Percentiles rank a stretch among this genome's conserved stretches.
phyloP scores from a whole-genome alignment of 2,888 invertebrate genomes.

The Lasioglossum morio region DNA sequence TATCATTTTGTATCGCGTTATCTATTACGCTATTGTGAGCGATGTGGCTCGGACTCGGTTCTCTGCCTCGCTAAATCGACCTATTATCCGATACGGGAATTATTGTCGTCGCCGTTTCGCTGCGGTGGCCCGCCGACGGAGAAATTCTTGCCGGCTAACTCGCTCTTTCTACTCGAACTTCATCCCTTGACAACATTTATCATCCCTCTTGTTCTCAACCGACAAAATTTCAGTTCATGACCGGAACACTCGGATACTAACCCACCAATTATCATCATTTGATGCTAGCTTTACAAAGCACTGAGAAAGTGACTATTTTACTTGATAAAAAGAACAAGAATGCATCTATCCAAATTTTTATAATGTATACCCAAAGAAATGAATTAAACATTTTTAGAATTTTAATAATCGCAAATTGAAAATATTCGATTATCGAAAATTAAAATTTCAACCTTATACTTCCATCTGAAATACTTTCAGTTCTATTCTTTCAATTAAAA shows the following conservation, averaged over 20 bases:
- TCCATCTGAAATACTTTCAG: not conserved
- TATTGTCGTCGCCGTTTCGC: conserved; percentile 49
- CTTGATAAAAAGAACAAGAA: no score
- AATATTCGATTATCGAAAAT: no score
- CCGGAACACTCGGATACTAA: not conserved
- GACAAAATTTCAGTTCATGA: not conserved
- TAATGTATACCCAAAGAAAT: not conserved
- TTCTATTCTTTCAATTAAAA: not conserved
- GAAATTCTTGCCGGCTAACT: conserved; percentile 25
- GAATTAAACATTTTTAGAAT: not conserved
- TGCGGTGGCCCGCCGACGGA: conserved; percentile 35
- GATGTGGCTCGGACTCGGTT: conserved; percentile 46
- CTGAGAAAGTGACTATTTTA: no score
- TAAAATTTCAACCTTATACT: not conserved
- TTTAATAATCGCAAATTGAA: no score
- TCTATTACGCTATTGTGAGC: conserved; percentile 66
- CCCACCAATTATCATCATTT: no score
- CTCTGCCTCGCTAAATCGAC: conserved; percentile 60
- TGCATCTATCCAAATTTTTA: no score
- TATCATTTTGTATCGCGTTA: conserved; percentile 70
- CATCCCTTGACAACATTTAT: not conserved
- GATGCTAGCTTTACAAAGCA: no score
- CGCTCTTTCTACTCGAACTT: not conserved
- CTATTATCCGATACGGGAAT: conserved; percentile 67
- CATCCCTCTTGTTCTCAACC: not conserved